Conservation (phyloP, 2,797 vertebrate species). For the Acrocephalus scirpaceus region DNA sequence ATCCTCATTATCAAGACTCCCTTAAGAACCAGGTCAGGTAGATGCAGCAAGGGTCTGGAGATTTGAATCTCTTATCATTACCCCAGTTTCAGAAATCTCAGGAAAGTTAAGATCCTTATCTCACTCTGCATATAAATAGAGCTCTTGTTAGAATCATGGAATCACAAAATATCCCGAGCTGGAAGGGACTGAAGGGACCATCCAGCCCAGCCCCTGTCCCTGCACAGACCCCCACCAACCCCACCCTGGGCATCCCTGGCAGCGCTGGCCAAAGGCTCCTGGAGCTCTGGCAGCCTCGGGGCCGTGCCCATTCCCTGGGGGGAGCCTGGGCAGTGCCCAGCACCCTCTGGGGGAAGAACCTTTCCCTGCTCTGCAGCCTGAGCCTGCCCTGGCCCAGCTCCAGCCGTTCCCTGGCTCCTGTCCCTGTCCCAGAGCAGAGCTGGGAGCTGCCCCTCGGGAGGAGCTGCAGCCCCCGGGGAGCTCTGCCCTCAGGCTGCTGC, state of each 20-base stretch:
- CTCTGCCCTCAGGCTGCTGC: neutral
- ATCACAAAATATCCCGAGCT: neutral
- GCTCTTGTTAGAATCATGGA: neutral
- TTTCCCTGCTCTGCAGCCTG: too few species aligned
- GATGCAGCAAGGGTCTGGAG: neutral
- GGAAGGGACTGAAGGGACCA: rapidly evolving
- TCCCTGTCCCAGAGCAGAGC: neutral
- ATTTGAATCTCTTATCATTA: neutral
- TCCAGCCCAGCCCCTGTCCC: rapidly evolving
- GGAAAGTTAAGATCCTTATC: neutral
- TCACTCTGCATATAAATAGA: neutral
- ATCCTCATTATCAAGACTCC: neutral
- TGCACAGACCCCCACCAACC: neutral
- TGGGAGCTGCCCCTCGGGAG: neutral
- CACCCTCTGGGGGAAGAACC: too few species aligned
- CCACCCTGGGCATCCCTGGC: neutral
- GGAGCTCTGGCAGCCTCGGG: neutral
- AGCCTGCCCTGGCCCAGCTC: too few species aligned
- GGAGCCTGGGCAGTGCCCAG: too few species aligned
- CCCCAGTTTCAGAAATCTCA: neutral
- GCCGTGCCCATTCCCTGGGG: neutral
- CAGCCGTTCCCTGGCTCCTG: too few species aligned
- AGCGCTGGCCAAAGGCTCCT: neutral
- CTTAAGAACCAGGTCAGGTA: neutral
- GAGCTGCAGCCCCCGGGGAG: neutral